Evolutionary conservation across 2,888 invertebrate genomes (phyloP).

Genomic region (Trichogramma evanescens): DNA sequence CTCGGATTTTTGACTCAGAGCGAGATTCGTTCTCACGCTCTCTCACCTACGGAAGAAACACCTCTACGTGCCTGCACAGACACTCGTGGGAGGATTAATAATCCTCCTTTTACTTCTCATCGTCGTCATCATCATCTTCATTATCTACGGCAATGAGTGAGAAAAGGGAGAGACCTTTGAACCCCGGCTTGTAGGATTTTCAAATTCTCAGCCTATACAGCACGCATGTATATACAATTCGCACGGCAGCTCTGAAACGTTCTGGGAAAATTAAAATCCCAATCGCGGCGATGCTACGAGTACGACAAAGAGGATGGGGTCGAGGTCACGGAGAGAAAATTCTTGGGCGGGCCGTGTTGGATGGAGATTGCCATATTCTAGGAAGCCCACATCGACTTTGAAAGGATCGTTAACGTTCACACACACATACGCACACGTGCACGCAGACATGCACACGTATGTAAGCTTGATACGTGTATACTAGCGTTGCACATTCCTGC

Average conservation of each 20-base stretch:
- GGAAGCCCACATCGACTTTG: no score
- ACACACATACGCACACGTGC: no score
- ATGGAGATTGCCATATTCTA: no score
- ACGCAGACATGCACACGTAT: no score
- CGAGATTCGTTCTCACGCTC: conserved; percentile 37
- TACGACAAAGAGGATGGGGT: no score
- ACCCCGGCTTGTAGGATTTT: conserved; percentile 21
- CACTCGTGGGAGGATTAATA: conserved; percentile 34
- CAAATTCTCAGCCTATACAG: neutral
- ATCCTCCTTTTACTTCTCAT: conserved; percentile 19
- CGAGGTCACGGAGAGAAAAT: no score
- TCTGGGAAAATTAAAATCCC: neutral
- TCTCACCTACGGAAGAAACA: conserved; percentile 18
- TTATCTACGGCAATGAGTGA: conserved; percentile 1
- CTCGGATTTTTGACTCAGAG: conserved; percentile 21
- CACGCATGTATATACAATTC: neutral
- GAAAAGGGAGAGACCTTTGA: conserved; percentile 33
- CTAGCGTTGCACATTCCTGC: no score
- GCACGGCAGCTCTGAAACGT: neutral
- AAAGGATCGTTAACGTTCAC: no score
- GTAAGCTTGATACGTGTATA: no score
- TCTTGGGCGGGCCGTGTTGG: no score
- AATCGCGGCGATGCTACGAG: neutral
- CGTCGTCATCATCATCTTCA: conserved; percentile 15
- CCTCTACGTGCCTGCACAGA: conserved; percentile 4